Base-by-base conservation (phyloP, 2,888 invertebrate genomes). In the Lymantria monacha region DNA sequence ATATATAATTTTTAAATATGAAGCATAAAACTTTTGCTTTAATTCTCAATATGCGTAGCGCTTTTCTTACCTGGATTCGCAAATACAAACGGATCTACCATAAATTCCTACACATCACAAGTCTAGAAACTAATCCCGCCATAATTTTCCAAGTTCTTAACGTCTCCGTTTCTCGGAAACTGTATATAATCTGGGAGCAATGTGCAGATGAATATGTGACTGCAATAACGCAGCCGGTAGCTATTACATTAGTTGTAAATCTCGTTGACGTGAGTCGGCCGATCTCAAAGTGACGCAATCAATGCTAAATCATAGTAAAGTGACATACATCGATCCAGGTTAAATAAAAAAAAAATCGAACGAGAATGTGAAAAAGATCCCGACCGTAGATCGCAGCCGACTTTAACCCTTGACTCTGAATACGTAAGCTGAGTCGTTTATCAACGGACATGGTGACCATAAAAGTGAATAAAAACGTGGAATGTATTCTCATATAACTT, bases 351-450 rank as follows among this genome's bases (percentile, higher is more conserved):
- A 41, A 41, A 41, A 22, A 38, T 8, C 10, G 38, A 38, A 38
- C 57, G 63, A 70, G 70, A 76, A 79, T 76, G 73, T 78, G 79
- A 81, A 82, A 83, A 78, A 82, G 81, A 81, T 80, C 70, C 79
- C 82, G 82, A 81, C 79, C 68, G 77, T 81, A 85, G 86, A 87
- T 83, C 81, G 78, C 78, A 70, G 79, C 69, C 72, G 77, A 74
- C 73, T 84, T 84, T 83, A 86, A 87, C 87, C 85, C 83, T 83
- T 87, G 83, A 86, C 85, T 81, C 66, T 65, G 74, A 80, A 81
- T 74, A 81, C 79, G 81, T 87, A 81, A 83, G 83, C 77, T 69
- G 74, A 83, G 82, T 85, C 86, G 87, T 88, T 87, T 87, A 87
- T 88, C 85, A 85, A 83, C 73, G 73, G 67, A 58, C 64, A 71